Evolutionary conservation across 1,140 invertebrate genomes (phyloP).

Genomic region (Hydropsyche tenuis): DNA sequence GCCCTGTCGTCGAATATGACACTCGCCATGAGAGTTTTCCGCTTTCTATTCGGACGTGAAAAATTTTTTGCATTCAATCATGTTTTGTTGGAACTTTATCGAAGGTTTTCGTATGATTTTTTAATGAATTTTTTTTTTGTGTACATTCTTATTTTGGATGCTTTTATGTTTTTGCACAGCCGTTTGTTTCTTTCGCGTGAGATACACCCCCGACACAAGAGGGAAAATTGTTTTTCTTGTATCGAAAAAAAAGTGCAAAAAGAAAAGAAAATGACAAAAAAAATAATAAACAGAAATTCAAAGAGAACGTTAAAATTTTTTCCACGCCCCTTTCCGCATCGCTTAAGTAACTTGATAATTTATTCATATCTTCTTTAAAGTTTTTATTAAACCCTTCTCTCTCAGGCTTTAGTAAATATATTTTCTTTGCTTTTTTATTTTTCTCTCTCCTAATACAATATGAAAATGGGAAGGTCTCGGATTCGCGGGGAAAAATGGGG

Average conservation of each 20-base stretch:
- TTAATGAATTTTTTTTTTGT: neutral
- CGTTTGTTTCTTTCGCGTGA: conserved; percentile 21
- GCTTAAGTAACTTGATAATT: conserved; percentile 22
- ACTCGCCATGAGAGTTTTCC: no score
- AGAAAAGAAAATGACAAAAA: neutral
- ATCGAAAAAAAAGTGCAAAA: conserved; percentile 7
- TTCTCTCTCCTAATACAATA: neutral
- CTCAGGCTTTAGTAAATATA: conserved; percentile 9
- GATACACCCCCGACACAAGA: neutral
- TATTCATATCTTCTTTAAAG: conserved; percentile 21
- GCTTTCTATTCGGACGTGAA: no score
- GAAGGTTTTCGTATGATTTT: conserved; percentile 11
- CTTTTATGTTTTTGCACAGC: neutral
- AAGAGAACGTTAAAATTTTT: conserved; percentile 6
- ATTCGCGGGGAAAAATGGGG: neutral
- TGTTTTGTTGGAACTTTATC: no score
- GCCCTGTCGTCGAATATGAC: conserved; percentile 4
- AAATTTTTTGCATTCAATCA: no score
- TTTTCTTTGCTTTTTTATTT: conserved; percentile 8
- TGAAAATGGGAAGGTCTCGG: neutral
- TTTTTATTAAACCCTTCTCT: conserved; percentile 19
- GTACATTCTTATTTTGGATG: neutral
- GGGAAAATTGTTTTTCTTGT: conserved; percentile 18
- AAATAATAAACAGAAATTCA: neutral
- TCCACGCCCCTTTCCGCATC: conserved; percentile 2